Percentiles rank a stretch among this genome's conserved stretches.
Conservation (phyloP, 2,888 invertebrate genomes). For the Copidosoma aretas region DNA sequence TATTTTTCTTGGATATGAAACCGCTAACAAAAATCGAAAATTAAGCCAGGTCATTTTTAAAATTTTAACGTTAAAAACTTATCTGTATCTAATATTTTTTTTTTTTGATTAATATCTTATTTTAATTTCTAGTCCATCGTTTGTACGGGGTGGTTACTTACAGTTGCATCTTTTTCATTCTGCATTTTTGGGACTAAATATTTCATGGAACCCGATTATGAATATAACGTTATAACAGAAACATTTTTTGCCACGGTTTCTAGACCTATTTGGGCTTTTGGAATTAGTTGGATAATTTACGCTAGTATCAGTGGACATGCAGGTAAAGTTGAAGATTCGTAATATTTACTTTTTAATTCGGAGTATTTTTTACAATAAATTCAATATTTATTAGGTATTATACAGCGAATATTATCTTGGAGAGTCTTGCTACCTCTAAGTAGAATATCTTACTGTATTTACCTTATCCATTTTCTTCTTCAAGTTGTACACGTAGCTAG, state of each 20-base stretch:
- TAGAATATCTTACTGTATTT: slow-evolving; percentile 47
- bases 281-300: slow-evolving; percentile 65
- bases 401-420: slow-evolving; percentile 43
- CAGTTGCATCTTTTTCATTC: slow-evolving; percentile 39
- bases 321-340: slow-evolving; percentile 56
- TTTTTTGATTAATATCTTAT: neutral
- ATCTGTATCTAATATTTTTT: slow-evolving; percentile 9
- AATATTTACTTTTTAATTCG: too few species aligned
- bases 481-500: slow-evolving; percentile 34
- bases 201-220: slow-evolving; percentile 54
- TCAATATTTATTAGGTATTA: slow-evolving; percentile 19
- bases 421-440: slow-evolving; percentile 46
- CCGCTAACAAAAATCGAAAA: slow-evolving; percentile 35
- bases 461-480: slow-evolving; percentile 45
- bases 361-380: too few species aligned
- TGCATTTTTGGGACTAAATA: slow-evolving; percentile 42
- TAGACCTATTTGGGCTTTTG: slow-evolving; percentile 63
- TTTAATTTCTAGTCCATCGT: slow-evolving; percentile 32
- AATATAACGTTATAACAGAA: slow-evolving; percentile 55
- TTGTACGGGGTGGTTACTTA: slow-evolving; percentile 43
- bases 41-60: slow-evolving; percentile 51
- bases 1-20: slow-evolving; percentile 39
- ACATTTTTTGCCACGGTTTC: slow-evolving; percentile 61
- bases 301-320: slow-evolving; percentile 64
- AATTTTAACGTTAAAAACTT: neutral